Evolutionary conservation across 2,888 invertebrate genomes (phyloP).

Genomic region (Drosophila prolongata): DNA sequence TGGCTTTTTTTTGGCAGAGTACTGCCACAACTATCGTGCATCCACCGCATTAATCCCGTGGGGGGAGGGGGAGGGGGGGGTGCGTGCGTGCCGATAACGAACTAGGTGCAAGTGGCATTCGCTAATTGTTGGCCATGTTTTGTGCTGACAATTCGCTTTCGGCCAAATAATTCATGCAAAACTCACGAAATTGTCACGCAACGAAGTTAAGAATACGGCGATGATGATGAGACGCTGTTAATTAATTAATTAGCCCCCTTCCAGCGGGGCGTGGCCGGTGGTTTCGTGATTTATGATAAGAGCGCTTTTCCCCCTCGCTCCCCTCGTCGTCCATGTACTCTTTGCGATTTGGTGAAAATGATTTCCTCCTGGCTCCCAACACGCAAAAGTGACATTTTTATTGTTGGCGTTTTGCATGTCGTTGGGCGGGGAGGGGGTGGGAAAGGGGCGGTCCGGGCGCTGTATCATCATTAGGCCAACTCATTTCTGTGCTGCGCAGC

Average conservation of each 20-base stretch:
- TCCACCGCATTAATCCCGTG: slow-evolving; percentile 57
- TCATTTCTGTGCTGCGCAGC: slow-evolving; percentile 32
- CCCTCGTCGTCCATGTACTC: slow-evolving; percentile 16
- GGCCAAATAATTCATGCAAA: slow-evolving; percentile 43
- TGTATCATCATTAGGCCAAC: slow-evolving; percentile 43
- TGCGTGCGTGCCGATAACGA: slow-evolving; percentile 62
- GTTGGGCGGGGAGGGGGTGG: not conserved
- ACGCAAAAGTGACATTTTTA: slow-evolving; percentile 69
- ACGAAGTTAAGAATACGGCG: slow-evolving; percentile 27
- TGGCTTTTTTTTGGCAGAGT: slow-evolving; percentile 1
- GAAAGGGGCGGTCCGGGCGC: not conserved
- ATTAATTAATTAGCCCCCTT: slow-evolving; percentile 65
- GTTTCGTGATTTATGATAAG: slow-evolving; percentile 61
- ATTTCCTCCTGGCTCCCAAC: slow-evolving; percentile 28
- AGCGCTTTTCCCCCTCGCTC: slow-evolving; percentile 13
- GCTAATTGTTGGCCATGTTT: slow-evolving; percentile 68
- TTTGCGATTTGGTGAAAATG: slow-evolving; percentile 38
- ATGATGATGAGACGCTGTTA: slow-evolving; percentile 50
- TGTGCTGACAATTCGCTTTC: slow-evolving; percentile 68
- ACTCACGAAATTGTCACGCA: slow-evolving; percentile 58
- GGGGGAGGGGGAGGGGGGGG: not conserved
- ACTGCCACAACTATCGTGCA: slow-evolving; percentile 50
- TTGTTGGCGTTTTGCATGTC: slow-evolving; percentile 49
- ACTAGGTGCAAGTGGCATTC: slow-evolving; percentile 38
- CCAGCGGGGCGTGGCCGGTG: slow-evolving; percentile 42